Evolutionary conservation across 2,888 invertebrate species (phyloP), one percentile per base, ranked within the genome.

Genomic region (Noctua janthina): DNA sequence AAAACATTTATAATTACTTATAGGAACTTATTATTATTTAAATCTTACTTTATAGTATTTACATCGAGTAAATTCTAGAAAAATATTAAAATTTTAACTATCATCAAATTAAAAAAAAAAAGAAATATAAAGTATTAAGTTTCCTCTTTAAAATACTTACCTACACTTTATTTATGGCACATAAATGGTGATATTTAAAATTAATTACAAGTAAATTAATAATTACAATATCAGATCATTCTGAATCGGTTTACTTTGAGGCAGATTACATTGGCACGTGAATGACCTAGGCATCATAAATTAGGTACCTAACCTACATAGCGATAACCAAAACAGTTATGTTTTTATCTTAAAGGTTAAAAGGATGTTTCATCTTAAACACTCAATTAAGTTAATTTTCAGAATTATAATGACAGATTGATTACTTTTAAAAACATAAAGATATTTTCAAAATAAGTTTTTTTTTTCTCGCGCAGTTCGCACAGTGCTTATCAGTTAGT

Each of bases 51-150:
- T 70, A 17, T 87, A 88, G 85, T 90, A 91, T 90, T 91, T 90
- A 91, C 90, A 90, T 80, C 62, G 20, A 76, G 86, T 89, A 90
- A 90, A 90, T 86, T 86, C 85, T 88, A 88, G 83, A 77, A 82
- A 76, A 74, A 74, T 72, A 64, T 72, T 72, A 78, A 78, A 79
- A 78, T 56, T 10, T 51, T 70, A 78, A 62, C 64, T 29, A 78
- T 62, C 10, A 70, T 77, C 0, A 67, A 66, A 76, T 46, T 46
- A 46, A 68, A 82, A 59, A 20, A 10, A 29, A 29, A 35, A 10
- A 64, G 10, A 64, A 64, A 35, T 35, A 35, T 8, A 62, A 70
- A 29, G 8, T 8, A 74, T 67, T 15, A 54, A 59, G 59, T 81
- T 78, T 70, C 39, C 35, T 72, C 69, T 69, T 35, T 66, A 70